Conservation (phyloP, 2,888 invertebrate species). For the Dyspetes luteomarginatus region DNA sequence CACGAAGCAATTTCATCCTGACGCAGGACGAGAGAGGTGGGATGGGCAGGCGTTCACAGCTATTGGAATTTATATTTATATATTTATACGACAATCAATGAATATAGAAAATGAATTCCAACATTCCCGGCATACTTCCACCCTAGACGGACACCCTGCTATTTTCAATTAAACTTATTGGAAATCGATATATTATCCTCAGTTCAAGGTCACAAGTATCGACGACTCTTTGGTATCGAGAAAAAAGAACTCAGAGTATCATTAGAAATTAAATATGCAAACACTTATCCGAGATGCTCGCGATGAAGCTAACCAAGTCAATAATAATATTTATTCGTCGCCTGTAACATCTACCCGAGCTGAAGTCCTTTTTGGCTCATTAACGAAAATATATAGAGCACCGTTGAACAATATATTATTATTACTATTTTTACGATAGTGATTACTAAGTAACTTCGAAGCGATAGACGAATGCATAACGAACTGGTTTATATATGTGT, state of each 20-base stretch:
- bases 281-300: not conserved
- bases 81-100: not conserved
- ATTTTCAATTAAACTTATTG: constrained; percentile 47
- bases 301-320: not conserved
- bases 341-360: no score
- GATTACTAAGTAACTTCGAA: no score
- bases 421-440: no score
- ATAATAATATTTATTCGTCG: no score
- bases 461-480: no score
- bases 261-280: not conserved
- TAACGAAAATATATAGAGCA: no score
- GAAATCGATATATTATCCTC: constrained; percentile 46
- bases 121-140: constrained; percentile 11
- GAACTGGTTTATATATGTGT: no score
- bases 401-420: no score
- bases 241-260: not conserved
- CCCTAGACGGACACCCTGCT: not conserved
- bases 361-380: no score
- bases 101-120: constrained; percentile 24
- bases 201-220: not conserved
- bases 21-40: no score
- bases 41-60: constrained; percentile 14
- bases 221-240: not conserved
- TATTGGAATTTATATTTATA: not conserved
- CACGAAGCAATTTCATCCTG: constrained; percentile 59